These are phyloP conservation scores for Eucidaris tribuloides DNA, from an alignment of 35 echinoderm and acorn worm genomes.

Conservation along the genomic window DNA sequence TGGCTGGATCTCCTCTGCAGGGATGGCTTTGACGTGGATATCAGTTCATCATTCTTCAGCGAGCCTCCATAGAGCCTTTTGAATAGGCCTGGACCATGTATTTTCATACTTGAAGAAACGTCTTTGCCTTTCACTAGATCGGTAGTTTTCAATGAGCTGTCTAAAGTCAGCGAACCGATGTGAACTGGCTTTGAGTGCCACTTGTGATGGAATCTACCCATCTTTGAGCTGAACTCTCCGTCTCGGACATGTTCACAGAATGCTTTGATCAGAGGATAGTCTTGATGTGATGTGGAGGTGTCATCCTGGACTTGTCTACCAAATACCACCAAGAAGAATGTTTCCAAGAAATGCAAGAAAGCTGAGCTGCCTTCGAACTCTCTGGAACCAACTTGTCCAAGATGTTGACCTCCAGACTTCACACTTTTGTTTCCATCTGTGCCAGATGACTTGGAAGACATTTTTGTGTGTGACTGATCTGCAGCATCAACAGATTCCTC, in stretches of 20 bases:
- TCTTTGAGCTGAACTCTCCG: conserved; percentile 35
- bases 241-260: conserved; percentile 40
- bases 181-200: no score
- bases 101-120: not conserved
- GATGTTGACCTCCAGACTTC: no score
- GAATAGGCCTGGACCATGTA: not conserved
- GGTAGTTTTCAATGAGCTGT: no score
- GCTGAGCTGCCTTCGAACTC: conserved; percentile 68
- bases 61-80: not conserved
- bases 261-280: conserved; percentile 32
- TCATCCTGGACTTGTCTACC: conserved; percentile 65
- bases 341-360: conserved; percentile 91
- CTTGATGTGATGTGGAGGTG: conserved; percentile 10
- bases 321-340: conserved; percentile 88
- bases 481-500: no score
- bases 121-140: no score
- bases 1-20: not conserved
- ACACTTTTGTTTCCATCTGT: no score
- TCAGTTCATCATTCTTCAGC: not conserved
- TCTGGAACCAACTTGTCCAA: conserved; percentile 65
- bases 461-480: no score
- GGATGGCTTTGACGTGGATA: not conserved
- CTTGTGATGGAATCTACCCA: not conserved
- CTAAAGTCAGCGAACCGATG: no score
- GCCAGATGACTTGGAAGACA: no score